phyloP scores from a whole-genome alignment of 2,113 vertebrate species.

The Campylomormyrus tamandua region DNA sequence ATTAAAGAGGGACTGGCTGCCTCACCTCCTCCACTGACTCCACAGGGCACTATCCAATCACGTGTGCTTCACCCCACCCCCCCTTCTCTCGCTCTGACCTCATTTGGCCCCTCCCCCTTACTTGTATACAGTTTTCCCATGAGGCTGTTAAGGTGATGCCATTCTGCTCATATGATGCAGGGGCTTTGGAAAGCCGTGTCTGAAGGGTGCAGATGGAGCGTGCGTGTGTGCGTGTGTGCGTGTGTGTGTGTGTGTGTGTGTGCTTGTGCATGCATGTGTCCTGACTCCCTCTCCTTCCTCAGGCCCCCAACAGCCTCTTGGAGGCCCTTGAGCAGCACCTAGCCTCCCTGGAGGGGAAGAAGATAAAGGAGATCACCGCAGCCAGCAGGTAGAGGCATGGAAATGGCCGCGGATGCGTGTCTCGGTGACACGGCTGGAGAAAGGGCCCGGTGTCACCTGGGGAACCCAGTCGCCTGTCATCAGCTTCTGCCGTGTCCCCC shows the following conservation, averaged over 20 bases:
- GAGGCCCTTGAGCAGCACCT: conserved; percentile 89
- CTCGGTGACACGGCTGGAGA: neutral
- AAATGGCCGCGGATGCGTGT: neutral
- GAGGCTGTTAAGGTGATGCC: conserved; percentile 30
- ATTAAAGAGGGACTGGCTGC: neutral
- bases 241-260: neutral
- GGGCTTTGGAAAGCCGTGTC: neutral
- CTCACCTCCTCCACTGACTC: neutral
- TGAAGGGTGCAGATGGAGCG: neutral
- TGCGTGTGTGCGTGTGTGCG: neutral
- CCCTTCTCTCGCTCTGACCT: neutral
- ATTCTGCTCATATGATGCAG: conserved; percentile 46
- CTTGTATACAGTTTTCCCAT: conserved; percentile 24
- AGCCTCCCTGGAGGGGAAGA: conserved; percentile 88
- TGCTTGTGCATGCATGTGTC: neutral
- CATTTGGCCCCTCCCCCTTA: neutral
- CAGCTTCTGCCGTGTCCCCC: neutral
- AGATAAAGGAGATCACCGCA: conserved; percentile 77
- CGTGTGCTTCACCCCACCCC: neutral
- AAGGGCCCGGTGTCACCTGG: neutral
- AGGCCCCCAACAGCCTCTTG: conserved; percentile 88
- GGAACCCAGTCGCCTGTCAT: neutral
- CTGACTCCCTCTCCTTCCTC: neutral
- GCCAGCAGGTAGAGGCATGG: conserved; percentile 67
- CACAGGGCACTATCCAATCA: neutral